Base-by-base conservation (phyloP, 2,797 vertebrate genomes). In the Pitangus sulphuratus region DNA sequence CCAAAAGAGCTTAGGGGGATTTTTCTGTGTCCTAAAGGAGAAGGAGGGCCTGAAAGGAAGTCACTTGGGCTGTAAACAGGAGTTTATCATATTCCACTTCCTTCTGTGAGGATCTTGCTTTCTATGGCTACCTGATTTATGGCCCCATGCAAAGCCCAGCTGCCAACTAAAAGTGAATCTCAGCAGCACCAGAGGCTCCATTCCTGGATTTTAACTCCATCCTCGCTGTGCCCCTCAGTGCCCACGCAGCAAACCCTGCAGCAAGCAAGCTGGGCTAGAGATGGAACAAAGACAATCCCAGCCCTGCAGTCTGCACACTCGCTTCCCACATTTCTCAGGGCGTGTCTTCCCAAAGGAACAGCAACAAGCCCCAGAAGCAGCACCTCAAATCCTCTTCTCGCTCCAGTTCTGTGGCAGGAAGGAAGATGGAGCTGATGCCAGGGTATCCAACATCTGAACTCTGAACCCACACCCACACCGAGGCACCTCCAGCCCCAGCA, bases 351-450 rank as follows among this genome's bases (percentile, higher is more conserved):
- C 93, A 97, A 90, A 83, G 53, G 83, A 97, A 90, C 74, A 84
- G 84, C 91, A 97, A 96, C 83, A 95, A 93, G 87, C 39, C 70
- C 79, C 96, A 98, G 93, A 96, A 97, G 96, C 91, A 97, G 96
- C 72, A 96, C 87, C 92, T 97, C 95, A 74, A 97, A 94, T 95
- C 94, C 80, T 95, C 96, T 97, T 96, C 93, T 93, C 91, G 82
- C 85, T 97, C 74, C 69, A 88, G 87, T 96, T 98, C 96, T 97
- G 94, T 97, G 96, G 95, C 97, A 97, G 97, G 97, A 98, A 98
- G 97, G 97, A 98, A 98, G 97, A 96, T 58, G 42, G 0, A 2
- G 70, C 81, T 96, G 79, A 93, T 91, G 72, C 72, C 95, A 95
- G 84, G 70, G 31, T 90, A 93, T 93, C 84, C 94, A 89, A 81